Evolutionary conservation across 2,113 vertebrate species (phyloP), one percentile per base, ranked within the genome.

Genomic region (Paracanthobrama guichenoti): DNA sequence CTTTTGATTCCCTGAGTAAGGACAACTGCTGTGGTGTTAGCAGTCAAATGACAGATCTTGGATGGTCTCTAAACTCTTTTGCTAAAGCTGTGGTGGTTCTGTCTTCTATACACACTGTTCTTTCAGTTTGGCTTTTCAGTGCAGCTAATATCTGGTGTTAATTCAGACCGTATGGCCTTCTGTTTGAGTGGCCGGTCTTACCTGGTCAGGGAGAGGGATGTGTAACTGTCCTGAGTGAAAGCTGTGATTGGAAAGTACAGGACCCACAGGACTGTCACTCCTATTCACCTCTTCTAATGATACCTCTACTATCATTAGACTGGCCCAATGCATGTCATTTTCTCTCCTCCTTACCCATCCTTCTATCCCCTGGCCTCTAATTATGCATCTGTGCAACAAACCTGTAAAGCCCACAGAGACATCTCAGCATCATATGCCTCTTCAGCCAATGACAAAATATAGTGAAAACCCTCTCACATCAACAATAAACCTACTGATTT

Each of bases 301-400:
- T 62, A 83, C 20, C 55, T 78, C 26, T 31, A 57, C 31, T 81
- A 55, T 77, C 77, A 85, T 86, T 85, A 79, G 60, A 67, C 80
- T 78, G 73, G 73, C 62, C 72, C 82, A 62, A 28, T 35, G 42
- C 53, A 64, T 80, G 57, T 74, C 66, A 79, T 22, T 75, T 60
- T 85, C 64, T 16, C 57, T 89, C 84, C 89, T 88, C 28, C 71
- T 46, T 24, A 4, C 59, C 77, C 78, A 35, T 59, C 79, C 69
- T 24, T 50, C 67, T 55, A 62, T 73, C n/a, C 73, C 79, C 26
- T 39, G 35, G 57, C 44, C 76, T 18, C 31, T 88, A 82, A 87
- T 88, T 83, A 85, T 48, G 50, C 69, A 72, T 78, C 80, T 77
- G 88, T 81, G 71, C 60, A 76, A 55, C 69, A 67, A 71, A 87